A percentile compares a stretch with the other conserved stretches of the same genome.
Evolutionary conservation across 2,888 invertebrate species (phyloP).

Genomic region (Kryphioiulus occultus): DNA sequence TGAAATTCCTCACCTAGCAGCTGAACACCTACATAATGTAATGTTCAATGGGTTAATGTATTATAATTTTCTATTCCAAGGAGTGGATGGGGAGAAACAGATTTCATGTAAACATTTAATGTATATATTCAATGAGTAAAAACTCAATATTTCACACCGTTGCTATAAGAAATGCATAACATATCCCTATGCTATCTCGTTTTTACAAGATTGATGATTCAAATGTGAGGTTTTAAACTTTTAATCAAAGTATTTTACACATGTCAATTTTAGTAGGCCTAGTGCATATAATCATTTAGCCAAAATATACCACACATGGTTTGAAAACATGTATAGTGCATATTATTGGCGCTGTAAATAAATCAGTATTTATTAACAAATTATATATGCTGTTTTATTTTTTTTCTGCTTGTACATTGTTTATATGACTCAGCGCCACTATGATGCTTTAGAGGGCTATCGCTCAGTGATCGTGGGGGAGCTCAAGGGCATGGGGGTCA

Average conservation of each 20-base stretch:
- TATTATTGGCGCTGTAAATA: slow-evolving; percentile 1
- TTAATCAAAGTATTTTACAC: slow-evolving; percentile 26
- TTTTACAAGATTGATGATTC: not conserved
- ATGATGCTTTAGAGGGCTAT: too few relatives aligned
- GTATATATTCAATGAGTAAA: not conserved
- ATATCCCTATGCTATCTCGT: slow-evolving; percentile 10
- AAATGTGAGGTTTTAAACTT: not conserved
- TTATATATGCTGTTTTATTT: too few relatives aligned
- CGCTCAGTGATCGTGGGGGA: too few relatives aligned
- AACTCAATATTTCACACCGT: not conserved
- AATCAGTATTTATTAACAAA: slow-evolving; percentile 19
- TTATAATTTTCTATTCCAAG: not conserved
- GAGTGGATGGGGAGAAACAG: not conserved
- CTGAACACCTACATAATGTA: not conserved
- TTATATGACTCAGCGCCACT: too few relatives aligned
- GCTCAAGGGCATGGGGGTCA: too few relatives aligned
- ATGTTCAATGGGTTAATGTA: not conserved
- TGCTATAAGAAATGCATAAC: not conserved
- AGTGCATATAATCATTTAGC: slow-evolving; percentile 8
- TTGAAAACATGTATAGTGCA: not conserved
- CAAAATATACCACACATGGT: not conserved
- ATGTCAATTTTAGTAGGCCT: not conserved
- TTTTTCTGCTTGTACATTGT: too few relatives aligned
- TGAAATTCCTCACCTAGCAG: not conserved
- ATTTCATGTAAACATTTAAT: not conserved